Percentiles rank a stretch among this genome's conserved stretches.
These are phyloP conservation scores for Aythya baeri DNA, from an alignment of 2,113 vertebrate species.

Conservation along the genomic window DNA sequence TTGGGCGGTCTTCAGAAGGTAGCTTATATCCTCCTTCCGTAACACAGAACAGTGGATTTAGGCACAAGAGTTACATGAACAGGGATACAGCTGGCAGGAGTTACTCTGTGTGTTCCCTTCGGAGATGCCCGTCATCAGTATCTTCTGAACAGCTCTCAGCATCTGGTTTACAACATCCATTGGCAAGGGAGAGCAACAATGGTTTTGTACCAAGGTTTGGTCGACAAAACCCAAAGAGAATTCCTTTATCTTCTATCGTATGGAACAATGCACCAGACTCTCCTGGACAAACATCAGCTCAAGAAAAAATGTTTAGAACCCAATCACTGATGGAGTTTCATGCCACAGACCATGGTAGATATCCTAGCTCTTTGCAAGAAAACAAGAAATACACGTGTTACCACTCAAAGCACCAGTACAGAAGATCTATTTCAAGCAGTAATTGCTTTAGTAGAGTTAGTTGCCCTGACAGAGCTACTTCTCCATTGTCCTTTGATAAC, in stretches of 20 bases:
- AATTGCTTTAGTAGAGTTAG: conserved; percentile 35
- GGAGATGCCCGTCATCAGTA: conserved; percentile 31
- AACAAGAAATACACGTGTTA: conserved; percentile 58
- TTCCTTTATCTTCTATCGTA: conserved; percentile 78
- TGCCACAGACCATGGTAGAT: neutral
- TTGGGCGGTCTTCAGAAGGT: conserved; percentile 70
- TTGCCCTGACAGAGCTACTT: conserved; percentile 38
- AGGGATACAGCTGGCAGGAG: conserved; percentile 69
- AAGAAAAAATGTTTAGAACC: conserved; percentile 52
- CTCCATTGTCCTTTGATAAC: conserved; percentile 56
- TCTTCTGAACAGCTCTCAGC: conserved; percentile 60
- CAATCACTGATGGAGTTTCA: conserved; percentile 74
- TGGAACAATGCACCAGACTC: conserved; percentile 73
- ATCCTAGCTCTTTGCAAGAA: conserved; percentile 52
- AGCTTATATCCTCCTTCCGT: conserved; percentile 68
- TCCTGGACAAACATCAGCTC: conserved; percentile 23
- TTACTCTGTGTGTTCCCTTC: conserved; percentile 69
- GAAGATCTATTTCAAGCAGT: conserved; percentile 31
- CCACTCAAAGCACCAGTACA: conserved; percentile 59
- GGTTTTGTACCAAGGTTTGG: conserved; percentile 58
- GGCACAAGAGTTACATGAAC: conserved; percentile 25
- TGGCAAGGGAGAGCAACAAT: conserved; percentile 52
- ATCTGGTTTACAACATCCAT: conserved; percentile 61
- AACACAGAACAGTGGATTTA: conserved; percentile 59
- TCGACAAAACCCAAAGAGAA: conserved; percentile 74